Evolutionary conservation across 2,888 invertebrate species (phyloP).

Genomic region (Philonicus albiceps): DNA sequence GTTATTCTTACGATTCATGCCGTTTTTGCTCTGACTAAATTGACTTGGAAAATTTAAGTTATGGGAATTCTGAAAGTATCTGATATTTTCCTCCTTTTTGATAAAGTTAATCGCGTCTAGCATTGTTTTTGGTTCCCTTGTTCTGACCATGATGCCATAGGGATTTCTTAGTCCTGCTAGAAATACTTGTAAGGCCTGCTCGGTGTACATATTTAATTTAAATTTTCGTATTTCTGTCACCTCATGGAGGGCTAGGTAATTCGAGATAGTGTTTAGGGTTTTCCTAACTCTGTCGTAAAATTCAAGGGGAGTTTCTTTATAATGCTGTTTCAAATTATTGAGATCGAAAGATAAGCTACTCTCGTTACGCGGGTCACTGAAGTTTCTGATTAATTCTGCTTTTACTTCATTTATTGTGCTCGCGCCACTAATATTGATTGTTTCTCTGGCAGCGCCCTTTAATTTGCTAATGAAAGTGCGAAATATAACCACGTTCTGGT

Average conservation of each 20-base stretch:
- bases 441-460: not conserved
- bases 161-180: not conserved
- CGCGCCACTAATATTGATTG: not conserved
- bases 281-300: constrained; percentile 24
- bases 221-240: not conserved
- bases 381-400: not conserved
- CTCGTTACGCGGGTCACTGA: not conserved
- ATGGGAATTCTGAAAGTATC: not conserved
- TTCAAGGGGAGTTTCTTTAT: constrained; percentile 33
- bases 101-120: not conserved
- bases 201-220: not conserved
- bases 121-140: not conserved
- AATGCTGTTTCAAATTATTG: constrained; percentile 39
- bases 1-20: not conserved
- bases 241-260: not conserved
- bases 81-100: not conserved
- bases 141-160: not conserved
- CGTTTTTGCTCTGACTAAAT: not conserved
- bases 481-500: too few species aligned
- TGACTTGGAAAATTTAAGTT: not conserved
- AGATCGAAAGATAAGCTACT: not conserved
- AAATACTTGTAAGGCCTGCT: not conserved
- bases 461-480: too few species aligned
- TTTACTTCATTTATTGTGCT: not conserved
- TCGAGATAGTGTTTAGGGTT: not conserved